Conservation (phyloP, 1,140 invertebrate species). For the Drosophila ercepeae region DNA sequence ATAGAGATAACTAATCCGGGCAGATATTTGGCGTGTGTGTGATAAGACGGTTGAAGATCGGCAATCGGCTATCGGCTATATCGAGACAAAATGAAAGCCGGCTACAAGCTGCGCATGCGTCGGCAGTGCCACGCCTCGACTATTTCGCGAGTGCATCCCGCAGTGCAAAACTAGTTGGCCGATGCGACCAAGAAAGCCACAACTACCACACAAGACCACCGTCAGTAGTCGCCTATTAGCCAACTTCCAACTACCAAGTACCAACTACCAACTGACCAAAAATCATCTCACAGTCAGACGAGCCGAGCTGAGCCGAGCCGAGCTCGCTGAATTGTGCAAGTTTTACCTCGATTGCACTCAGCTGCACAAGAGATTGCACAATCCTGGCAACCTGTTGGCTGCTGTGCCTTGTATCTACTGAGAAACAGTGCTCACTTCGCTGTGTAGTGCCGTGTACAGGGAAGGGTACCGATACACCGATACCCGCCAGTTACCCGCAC, state of each 20-base stretch:
- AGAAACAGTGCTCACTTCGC: neutral
- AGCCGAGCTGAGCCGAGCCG: slow-evolving; percentile 23
- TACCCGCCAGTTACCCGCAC: neutral
- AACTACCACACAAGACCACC: too few relatives aligned
- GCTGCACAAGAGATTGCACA: slow-evolving; percentile 69
- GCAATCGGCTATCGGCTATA: slow-evolving; percentile 24
- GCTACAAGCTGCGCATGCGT: slow-evolving; percentile 71
- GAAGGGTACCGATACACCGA: neutral
- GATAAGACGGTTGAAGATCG: slow-evolving; percentile 20
- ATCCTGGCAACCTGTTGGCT: slow-evolving; percentile 73
- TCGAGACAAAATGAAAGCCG: slow-evolving; percentile 77
- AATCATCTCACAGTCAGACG: slow-evolving; percentile 24
- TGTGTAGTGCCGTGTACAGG: slow-evolving; percentile 13
- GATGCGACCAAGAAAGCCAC: slow-evolving; percentile 63
- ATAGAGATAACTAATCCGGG: slow-evolving; percentile 9
- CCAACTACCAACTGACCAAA: slow-evolving; percentile 75
- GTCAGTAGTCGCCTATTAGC: slow-evolving; percentile 71
- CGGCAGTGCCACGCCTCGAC: slow-evolving; percentile 39
- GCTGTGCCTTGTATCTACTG: slow-evolving; percentile 16
- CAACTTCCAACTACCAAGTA: slow-evolving; percentile 75
- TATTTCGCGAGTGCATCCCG: slow-evolving; percentile 43
- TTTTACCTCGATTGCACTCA: slow-evolving; percentile 54
- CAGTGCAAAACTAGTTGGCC: slow-evolving; percentile 30
- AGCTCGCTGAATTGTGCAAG: slow-evolving; percentile 68
- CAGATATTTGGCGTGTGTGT: slow-evolving; percentile 37